phyloP scores from a whole-genome alignment of 2,888 invertebrate species.

The Calameuta filiformis region DNA sequence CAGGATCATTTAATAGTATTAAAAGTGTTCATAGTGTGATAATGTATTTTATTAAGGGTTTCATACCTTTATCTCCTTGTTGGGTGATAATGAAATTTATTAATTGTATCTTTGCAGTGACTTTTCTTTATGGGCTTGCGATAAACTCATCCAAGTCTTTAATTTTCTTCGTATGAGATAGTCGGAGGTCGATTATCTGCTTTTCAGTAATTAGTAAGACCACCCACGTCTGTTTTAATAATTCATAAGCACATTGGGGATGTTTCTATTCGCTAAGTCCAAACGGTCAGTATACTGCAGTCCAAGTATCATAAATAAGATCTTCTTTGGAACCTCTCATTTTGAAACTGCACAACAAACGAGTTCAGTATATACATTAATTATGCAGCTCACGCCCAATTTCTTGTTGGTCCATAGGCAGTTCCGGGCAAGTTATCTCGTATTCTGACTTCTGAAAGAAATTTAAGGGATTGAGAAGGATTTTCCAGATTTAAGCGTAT shows the following conservation, averaged over 20 bases:
- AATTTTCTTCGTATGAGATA: not conserved
- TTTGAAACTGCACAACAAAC: not conserved
- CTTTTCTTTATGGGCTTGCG: not conserved
- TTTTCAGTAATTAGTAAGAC: slow-evolving; percentile 1
- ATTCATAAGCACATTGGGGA: slow-evolving; percentile 18
- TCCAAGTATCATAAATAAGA: slow-evolving; percentile 3
- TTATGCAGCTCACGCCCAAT: not conserved
- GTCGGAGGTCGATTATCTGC: not conserved
- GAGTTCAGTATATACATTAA: not conserved
- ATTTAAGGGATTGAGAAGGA: not conserved
- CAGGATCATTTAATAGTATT: not conserved
- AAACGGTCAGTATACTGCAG: not conserved
- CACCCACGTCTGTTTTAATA: slow-evolving; percentile 18
- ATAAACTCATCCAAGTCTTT: not conserved
- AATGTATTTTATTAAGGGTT: not conserved
- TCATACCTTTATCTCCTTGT: not conserved
- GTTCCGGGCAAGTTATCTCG: not conserved
- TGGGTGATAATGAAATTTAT: not conserved
- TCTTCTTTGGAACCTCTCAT: slow-evolving; percentile 1
- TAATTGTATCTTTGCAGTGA: not conserved
- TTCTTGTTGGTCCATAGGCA: not conserved
- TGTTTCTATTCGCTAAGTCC: slow-evolving; percentile 20
- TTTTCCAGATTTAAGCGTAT: not conserved
- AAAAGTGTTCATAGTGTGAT: not conserved
- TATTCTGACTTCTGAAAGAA: not conserved